A percentile compares a stretch with the other conserved stretches of the same genome.
Evolutionary conservation across 2,888 invertebrate genomes (phyloP).

Genomic region (Augiades crinisus): DNA sequence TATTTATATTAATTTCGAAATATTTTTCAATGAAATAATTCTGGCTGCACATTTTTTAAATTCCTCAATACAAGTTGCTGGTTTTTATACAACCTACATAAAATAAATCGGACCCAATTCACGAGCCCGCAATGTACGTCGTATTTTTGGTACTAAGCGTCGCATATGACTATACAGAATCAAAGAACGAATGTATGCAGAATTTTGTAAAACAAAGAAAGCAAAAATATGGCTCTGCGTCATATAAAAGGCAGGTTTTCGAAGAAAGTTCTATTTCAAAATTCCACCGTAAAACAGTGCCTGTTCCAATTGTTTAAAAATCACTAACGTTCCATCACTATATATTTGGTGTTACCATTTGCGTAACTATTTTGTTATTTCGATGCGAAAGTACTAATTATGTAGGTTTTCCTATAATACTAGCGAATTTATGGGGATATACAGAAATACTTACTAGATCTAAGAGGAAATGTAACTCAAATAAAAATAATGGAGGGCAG

Average conservation of each 20-base stretch:
- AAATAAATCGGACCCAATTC: slow-evolving; percentile 3
- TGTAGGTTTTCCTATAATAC: too few species aligned
- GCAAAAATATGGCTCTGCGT: slow-evolving; percentile 16
- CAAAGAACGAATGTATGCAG: slow-evolving; percentile 24
- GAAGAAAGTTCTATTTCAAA: slow-evolving; percentile 18
- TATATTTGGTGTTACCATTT: too few species aligned
- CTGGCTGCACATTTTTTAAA: not conserved
- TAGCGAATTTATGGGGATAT: too few species aligned
- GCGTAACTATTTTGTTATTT: too few species aligned
- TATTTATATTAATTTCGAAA: too few species aligned
- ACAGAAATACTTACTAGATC: too few species aligned
- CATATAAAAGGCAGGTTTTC: slow-evolving; percentile 18
- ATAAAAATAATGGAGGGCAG: too few species aligned
- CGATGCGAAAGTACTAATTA: too few species aligned
- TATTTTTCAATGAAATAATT: too few species aligned
- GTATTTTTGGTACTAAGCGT: slow-evolving; percentile 18
- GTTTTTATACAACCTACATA: not conserved
- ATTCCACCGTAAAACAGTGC: slow-evolving; percentile 8
- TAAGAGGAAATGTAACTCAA: too few species aligned
- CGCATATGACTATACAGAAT: slow-evolving; percentile 16
- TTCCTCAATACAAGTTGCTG: not conserved
- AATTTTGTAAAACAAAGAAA: slow-evolving; percentile 24
- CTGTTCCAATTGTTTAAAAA: slow-evolving; percentile 1
- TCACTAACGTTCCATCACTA: not conserved
- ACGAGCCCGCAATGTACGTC: slow-evolving; percentile 5